These are phyloP conservation scores for Poeciliopsis turneri DNA, from an alignment of 2,797 vertebrate genomes.

Conservation along the genomic window DNA sequence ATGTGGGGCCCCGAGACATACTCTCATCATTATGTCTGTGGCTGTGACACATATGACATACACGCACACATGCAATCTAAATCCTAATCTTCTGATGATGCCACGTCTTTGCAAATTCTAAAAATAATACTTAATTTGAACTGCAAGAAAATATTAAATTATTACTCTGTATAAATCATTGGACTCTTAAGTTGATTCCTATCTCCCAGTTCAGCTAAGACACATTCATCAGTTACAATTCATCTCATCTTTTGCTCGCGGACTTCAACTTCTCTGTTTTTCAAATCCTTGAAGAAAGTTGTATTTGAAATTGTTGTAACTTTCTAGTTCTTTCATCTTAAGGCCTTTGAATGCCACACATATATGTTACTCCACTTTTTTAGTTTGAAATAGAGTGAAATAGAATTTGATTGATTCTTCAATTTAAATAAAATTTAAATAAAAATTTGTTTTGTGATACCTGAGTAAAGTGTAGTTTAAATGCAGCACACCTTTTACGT, in stretches of 20 bases:
- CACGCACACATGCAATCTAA: background rate
- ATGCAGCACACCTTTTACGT: background rate
- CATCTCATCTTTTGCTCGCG: background rate
- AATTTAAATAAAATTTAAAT: background rate
- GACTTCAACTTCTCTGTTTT: background rate
- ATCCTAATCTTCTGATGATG: background rate
- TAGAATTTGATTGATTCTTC: background rate
- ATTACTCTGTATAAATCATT: background rate
- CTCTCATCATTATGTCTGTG: constrained; percentile 62
- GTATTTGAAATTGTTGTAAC: background rate
- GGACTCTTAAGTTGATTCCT: constrained; percentile 6
- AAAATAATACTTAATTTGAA: background rate
- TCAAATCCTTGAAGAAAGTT: constrained; percentile 6
- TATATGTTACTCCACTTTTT: background rate
- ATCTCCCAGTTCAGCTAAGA: background rate
- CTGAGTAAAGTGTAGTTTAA: background rate
- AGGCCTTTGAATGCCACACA: background rate
- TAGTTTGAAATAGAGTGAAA: background rate
- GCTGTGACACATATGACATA: constrained; percentile 23
- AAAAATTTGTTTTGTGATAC: background rate
- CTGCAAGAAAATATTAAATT: background rate
- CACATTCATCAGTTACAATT: constrained; percentile 40
- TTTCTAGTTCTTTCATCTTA: background rate
- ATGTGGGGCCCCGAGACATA: constrained; percentile 64
- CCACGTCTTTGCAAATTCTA: constrained; percentile 13